Percentiles rank a stretch among this genome's conserved stretches.
phyloP scores from a whole-genome alignment of 2,888 invertebrate species.

The Pachliopta kotzebuea region DNA sequence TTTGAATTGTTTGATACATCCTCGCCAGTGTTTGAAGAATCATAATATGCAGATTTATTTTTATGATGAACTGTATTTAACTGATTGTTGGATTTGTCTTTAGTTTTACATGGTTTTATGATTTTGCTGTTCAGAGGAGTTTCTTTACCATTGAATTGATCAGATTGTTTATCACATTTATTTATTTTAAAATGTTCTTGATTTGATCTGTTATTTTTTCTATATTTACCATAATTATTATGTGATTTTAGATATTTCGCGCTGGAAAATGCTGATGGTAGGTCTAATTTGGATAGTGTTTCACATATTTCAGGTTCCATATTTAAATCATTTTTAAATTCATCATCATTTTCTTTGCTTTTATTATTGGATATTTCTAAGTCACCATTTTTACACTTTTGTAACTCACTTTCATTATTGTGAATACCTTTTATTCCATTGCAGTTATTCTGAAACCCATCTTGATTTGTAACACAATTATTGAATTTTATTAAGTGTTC shows the following conservation, averaged over 20 bases:
- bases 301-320: constrained; percentile 23
- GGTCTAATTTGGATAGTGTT: constrained; percentile 41
- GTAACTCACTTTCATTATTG: neutral
- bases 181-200: neutral
- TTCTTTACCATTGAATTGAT: constrained; percentile 3
- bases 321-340: neutral
- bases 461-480: too few relatives aligned
- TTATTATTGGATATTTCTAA: neutral
- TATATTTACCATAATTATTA: constrained; percentile 2
- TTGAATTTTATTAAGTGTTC: too few relatives aligned
- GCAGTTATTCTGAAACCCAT: too few relatives aligned
- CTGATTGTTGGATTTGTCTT: neutral
- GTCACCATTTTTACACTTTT: neutral
- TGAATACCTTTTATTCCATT: too few relatives aligned
- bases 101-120: neutral
- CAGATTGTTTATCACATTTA: neutral
- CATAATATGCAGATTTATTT: neutral
- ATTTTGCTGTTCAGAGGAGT: neutral
- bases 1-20: constrained; percentile 1
- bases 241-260: constrained; percentile 34
- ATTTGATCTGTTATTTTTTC: neutral
- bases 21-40: neutral
- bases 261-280: constrained; percentile 47
- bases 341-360: neutral
- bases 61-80: neutral